Conservation (phyloP, 2,888 invertebrate species). For the Drosophila lutescens region DNA sequence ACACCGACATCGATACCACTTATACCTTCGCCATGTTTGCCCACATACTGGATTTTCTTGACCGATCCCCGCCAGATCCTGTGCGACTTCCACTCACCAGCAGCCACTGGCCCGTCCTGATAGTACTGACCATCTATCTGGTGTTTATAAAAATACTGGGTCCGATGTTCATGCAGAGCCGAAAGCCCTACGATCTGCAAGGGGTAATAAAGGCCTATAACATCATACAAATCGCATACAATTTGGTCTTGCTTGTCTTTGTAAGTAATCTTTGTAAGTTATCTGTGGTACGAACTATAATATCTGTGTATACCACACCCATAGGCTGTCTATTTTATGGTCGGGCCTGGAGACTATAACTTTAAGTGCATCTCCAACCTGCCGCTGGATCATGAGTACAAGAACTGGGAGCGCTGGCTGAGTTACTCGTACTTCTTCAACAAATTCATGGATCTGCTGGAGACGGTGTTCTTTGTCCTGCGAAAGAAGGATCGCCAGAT, state of each 20-base stretch:
- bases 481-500: constrained; percentile 60
- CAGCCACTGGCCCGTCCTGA: constrained; percentile 47
- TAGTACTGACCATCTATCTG: constrained; percentile 36
- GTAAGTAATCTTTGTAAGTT: constrained; percentile 55
- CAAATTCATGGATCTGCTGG: constrained; percentile 54
- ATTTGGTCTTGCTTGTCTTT: constrained; percentile 16
- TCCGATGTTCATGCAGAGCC: constrained; percentile 34
- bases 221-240: constrained; percentile 45
- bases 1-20: not conserved
- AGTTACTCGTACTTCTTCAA: constrained; percentile 56
- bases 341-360: constrained; percentile 16
- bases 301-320: too few species aligned
- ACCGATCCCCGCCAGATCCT: constrained; percentile 43
- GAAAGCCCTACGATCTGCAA: constrained; percentile 45
- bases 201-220: constrained; percentile 48
- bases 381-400: constrained; percentile 46
- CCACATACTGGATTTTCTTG: constrained; percentile 33
- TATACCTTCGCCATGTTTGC: constrained; percentile 25
- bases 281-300: not conserved
- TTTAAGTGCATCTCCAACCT: constrained; percentile 26
- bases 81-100: constrained; percentile 27
- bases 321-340: constrained; percentile 14
- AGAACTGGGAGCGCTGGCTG: constrained; percentile 51
- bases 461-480: constrained; percentile 58
- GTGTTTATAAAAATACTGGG: constrained; percentile 55